Percentiles rank a stretch among this genome's conserved stretches.
Evolutionary conservation across 2,888 invertebrate species (phyloP).

Genomic region (Diachrysia chrysitis): DNA sequence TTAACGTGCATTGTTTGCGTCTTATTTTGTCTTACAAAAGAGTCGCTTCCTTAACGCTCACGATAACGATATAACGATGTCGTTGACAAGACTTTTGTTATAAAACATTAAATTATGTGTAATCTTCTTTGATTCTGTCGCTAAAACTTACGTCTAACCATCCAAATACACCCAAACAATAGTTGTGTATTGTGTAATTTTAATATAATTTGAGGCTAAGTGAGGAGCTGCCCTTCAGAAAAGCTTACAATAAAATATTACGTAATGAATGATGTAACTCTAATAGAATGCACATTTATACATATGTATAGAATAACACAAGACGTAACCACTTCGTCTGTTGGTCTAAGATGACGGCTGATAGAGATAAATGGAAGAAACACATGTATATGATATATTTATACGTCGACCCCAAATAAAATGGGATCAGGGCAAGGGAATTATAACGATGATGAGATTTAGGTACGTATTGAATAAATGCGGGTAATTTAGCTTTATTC

Average conservation of each 20-base stretch:
- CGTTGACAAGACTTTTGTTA: constrained; percentile 53
- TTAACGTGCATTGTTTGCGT: constrained; percentile 65
- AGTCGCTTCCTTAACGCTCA: constrained; percentile 58
- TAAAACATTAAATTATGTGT: constrained; percentile 53
- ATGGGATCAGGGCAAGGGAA: constrained; percentile 1
- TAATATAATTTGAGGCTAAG: constrained; percentile 50
- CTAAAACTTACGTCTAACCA: constrained; percentile 36
- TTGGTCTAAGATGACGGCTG: constrained; percentile 3
- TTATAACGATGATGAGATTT: not conserved
- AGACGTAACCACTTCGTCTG: not conserved
- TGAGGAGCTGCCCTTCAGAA: constrained; percentile 43
- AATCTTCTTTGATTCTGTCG: constrained; percentile 47
- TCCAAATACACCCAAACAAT: constrained; percentile 49
- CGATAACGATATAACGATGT: constrained; percentile 59
- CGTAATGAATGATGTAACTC: constrained; percentile 34
- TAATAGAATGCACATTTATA: not conserved
- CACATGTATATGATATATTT: not conserved
- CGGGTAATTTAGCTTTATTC: not conserved
- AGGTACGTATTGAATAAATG: not conserved
- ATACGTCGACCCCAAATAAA: constrained; percentile 3
- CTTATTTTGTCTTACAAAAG: constrained; percentile 64
- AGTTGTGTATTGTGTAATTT: constrained; percentile 53
- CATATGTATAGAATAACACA: not conserved
- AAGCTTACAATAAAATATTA: constrained; percentile 40
- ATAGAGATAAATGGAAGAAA: constrained; percentile 4